Evolutionary conservation across 2,888 invertebrate species (phyloP).

Genomic region (Caenorhabditis doughertyi): DNA sequence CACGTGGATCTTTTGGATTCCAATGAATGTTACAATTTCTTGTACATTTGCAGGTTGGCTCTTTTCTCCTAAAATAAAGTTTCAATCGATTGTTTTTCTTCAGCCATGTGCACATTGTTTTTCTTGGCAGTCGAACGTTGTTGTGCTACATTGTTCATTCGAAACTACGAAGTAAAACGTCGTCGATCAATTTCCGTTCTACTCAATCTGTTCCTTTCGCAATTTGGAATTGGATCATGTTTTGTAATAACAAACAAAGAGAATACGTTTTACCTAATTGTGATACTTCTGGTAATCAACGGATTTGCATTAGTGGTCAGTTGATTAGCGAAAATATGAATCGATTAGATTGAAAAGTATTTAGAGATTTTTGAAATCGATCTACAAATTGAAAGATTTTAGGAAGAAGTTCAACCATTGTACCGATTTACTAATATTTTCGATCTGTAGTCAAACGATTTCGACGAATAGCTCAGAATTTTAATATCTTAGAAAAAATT

Average conservation of each 20-base stretch:
- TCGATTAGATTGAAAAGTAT: too few species aligned
- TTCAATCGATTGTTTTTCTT: not conserved
- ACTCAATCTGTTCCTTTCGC: conserved; percentile 15
- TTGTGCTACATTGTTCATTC: conserved; percentile 34
- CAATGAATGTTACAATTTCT: conserved; percentile 30
- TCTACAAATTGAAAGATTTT: too few species aligned
- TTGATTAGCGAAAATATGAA: not conserved
- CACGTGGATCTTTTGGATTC: conserved; percentile 25
- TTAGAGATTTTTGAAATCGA: too few species aligned
- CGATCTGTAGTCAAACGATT: too few species aligned
- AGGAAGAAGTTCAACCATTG: not conserved
- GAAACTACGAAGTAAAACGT: conserved; percentile 23
- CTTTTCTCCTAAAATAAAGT: not conserved
- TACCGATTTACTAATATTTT: too few species aligned
- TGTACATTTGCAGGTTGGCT: conserved; percentile 39
- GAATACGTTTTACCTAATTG: conserved; percentile 27
- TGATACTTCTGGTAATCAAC: conserved; percentile 31
- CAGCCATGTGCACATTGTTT: conserved; percentile 51
- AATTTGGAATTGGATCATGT: conserved; percentile 32
- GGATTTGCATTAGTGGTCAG: conserved; percentile 33
- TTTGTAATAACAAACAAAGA: conserved; percentile 14
- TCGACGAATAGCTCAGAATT: too few species aligned
- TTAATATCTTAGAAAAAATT: too few species aligned
- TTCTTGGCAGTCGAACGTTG: conserved; percentile 46
- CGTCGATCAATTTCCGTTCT: conserved; percentile 38